Evolutionary conservation across 2,888 invertebrate species (phyloP).

Genomic region (Drosophila nigritarsus): DNA sequence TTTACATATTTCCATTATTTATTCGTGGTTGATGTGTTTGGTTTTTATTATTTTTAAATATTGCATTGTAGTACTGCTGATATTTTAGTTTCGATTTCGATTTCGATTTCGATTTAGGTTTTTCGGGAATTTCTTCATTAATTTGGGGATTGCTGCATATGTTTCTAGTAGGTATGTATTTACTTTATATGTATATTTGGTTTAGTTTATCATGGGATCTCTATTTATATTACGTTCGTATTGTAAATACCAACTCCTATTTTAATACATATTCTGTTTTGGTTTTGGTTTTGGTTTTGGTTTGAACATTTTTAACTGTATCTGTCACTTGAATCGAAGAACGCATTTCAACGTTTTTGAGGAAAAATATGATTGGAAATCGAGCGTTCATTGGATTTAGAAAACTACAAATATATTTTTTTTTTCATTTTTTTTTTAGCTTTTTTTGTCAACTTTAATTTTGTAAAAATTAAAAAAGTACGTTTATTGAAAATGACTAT

Average conservation of each 20-base stretch:
- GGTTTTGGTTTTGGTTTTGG: slow-evolving; percentile 28
- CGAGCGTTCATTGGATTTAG: slow-evolving; percentile 60
- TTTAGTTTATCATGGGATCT: slow-evolving; percentile 34
- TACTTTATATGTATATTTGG: slow-evolving; percentile 33
- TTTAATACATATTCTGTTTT: slow-evolving; percentile 23
- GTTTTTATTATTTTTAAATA: slow-evolving; percentile 49
- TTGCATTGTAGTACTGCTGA: slow-evolving; percentile 72
- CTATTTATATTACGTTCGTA: slow-evolving; percentile 43
- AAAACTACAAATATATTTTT: slow-evolving; percentile 74
- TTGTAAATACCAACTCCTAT: slow-evolving; percentile 37
- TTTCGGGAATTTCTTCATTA: slow-evolving; percentile 19
- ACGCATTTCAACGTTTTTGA: slow-evolving; percentile 46
- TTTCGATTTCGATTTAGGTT: slow-evolving; percentile 29
- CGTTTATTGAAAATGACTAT: slow-evolving; percentile 77
- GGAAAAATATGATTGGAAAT: slow-evolving; percentile 70
- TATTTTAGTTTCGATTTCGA: slow-evolving; percentile 58
- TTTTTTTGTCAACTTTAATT: slow-evolving; percentile 69
- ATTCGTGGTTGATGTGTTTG: slow-evolving; percentile 50
- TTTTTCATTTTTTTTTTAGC: slow-evolving; percentile 9
- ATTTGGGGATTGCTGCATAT: slow-evolving; percentile 35
- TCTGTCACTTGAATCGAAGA: slow-evolving; percentile 51
- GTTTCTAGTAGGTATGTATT: slow-evolving; percentile 45
- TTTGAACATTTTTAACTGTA: slow-evolving; percentile 63
- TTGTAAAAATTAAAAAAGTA: slow-evolving; percentile 82
- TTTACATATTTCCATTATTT: slow-evolving; percentile 69